phyloP scores from a whole-genome alignment of 2,797 vertebrate species.

The Poeciliopsis infans region DNA sequence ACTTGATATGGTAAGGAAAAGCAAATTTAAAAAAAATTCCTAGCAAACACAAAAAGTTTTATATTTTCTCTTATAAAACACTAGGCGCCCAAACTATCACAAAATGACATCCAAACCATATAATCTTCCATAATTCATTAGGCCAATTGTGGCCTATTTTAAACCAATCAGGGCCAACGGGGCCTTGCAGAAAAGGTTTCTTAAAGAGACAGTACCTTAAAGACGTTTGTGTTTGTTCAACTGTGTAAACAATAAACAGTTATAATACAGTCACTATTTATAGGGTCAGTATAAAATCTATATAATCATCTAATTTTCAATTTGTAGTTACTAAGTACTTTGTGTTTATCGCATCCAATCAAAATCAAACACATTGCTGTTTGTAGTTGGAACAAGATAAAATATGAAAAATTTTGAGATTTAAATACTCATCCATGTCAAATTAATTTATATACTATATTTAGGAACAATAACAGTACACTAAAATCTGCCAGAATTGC shows the following conservation, averaged over 20 bases:
- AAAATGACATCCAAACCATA: background rate
- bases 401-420: background rate
- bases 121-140: background rate
- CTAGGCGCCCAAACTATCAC: background rate
- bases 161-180: no score
- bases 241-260: background rate
- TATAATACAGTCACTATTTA: no score
- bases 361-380: background rate
- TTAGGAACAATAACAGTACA: background rate
- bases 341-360: background rate
- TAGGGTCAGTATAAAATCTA: background rate
- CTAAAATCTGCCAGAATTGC: background rate
- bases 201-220: background rate
- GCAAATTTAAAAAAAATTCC: background rate
- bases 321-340: background rate
- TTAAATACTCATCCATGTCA: background rate
- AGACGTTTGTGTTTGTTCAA: background rate
- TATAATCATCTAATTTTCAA: background rate
- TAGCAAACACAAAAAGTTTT: background rate
- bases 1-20: slow-evolving; percentile 89
- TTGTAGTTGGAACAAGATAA: background rate
- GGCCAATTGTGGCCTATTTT: background rate
- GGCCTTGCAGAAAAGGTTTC: background rate
- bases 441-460: background rate
- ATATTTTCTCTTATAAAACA: background rate